phyloP scores from a whole-genome alignment of 2,888 invertebrate genomes.

The Drosophila nr. perissopoda region DNA sequence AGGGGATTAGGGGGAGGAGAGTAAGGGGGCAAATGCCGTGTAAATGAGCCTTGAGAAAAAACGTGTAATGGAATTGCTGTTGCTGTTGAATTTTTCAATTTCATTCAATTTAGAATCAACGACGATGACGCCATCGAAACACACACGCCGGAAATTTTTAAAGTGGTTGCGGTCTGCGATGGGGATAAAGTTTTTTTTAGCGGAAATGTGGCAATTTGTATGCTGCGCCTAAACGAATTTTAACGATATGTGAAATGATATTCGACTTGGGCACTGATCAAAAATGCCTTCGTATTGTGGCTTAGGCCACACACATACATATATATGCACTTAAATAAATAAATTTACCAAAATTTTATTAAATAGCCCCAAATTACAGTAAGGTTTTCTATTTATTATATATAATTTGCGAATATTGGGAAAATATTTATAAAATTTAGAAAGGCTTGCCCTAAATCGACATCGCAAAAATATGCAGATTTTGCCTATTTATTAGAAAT shows the following conservation, averaged over 20 bases:
- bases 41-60: conserved; percentile 75
- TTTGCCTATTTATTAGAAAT: background rate
- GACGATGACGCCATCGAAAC: conserved; percentile 53
- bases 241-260: conserved; percentile 83
- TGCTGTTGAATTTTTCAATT: conserved; percentile 82
- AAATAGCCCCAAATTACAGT: background rate
- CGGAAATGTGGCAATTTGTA: conserved; percentile 82
- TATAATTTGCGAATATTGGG: background rate
- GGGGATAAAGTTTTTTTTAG: conserved; percentile 51
- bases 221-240: conserved; percentile 81
- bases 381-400: background rate
- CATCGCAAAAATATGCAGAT: background rate
- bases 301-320: background rate
- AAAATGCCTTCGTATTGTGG: conserved; percentile 58
- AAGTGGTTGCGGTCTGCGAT: conserved; percentile 36
- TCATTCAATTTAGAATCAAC: conserved; percentile 81
- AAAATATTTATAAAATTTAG: background rate
- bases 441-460: background rate
- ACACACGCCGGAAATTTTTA: conserved; percentile 59
- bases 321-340: background rate
- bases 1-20: background rate
- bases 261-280: conserved; percentile 74
- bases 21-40: conserved; percentile 60
- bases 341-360: background rate
- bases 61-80: conserved; percentile 78